These are phyloP conservation scores for Catharus bicknelli DNA, from an alignment of 2,113 vertebrate species.

Conservation along the genomic window DNA sequence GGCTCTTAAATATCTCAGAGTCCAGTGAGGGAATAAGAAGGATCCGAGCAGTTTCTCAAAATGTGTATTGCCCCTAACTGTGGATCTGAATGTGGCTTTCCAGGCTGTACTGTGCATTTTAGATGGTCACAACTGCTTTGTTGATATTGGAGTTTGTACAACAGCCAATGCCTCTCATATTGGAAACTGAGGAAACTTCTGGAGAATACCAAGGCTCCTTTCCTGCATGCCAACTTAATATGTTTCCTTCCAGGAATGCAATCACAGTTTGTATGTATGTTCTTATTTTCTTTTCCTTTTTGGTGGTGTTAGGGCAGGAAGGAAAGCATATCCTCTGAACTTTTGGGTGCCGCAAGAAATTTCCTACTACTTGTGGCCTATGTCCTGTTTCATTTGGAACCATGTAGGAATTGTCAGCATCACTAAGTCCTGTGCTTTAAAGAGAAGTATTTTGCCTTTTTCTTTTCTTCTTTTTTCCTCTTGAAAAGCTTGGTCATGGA, in stretches of 20 bases:
- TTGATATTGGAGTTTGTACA: neutral
- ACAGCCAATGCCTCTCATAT: neutral
- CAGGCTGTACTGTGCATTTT: neutral
- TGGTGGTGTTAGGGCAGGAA: neutral
- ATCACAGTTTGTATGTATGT: neutral
- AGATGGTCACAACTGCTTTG: neutral
- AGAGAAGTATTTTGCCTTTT: neutral
- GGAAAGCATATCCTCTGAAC: neutral
- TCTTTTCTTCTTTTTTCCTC: neutral
- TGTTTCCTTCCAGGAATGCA: neutral
- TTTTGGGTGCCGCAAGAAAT: neutral
- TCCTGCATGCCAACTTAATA: neutral
- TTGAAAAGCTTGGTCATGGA: neutral
- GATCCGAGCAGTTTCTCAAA: neutral
- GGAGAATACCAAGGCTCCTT: neutral
- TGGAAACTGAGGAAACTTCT: neutral
- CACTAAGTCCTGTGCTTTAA: neutral
- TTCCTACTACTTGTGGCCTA: neutral
- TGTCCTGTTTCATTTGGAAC: neutral
- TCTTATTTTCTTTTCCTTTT: neutral
- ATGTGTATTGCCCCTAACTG: neutral
- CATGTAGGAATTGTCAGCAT: neutral
- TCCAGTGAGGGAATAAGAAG: neutral
- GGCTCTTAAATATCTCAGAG: neutral
- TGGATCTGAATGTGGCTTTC: neutral